These are phyloP conservation scores for Dunckerocampus dactyliophorus DNA, from an alignment of 2,113 vertebrate species.

Conservation along the genomic window DNA sequence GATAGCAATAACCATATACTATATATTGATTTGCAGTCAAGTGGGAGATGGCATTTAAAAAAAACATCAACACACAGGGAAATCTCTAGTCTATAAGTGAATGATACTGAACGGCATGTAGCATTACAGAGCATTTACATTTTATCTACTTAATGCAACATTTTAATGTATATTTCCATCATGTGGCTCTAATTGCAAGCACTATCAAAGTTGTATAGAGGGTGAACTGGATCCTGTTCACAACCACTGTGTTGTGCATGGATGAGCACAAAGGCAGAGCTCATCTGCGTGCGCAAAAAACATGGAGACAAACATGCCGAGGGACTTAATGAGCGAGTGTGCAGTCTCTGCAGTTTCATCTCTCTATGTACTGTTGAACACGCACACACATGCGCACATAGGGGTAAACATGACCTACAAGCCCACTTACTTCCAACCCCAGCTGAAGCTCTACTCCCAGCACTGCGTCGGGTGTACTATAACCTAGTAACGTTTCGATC, in stretches of 20 bases:
- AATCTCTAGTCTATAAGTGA: constrained; percentile 1
- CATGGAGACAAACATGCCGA: constrained; percentile 30
- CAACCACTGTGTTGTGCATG: constrained; percentile 20
- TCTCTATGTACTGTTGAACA: neutral
- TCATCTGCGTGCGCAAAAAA: constrained; percentile 39
- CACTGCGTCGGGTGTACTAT: constrained; percentile 18
- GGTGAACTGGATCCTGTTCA: constrained; percentile 20
- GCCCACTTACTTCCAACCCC: constrained; percentile 58
- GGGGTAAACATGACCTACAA: constrained; percentile 63
- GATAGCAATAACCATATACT: constrained; percentile 16
- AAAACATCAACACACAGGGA: constrained; percentile 9
- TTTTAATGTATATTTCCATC: neutral
- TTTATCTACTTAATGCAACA: neutral
- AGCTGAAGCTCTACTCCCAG: constrained; percentile 37
- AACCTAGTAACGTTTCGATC: constrained; percentile 28
- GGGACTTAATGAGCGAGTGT: constrained; percentile 40
- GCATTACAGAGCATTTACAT: neutral
- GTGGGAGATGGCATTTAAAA: constrained; percentile 1
- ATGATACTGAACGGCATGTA: neutral
- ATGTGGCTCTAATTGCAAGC: constrained; percentile 16
- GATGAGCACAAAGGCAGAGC: constrained; percentile 30
- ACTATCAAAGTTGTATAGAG: constrained; percentile 19
- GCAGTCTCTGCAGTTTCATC: constrained; percentile 44
- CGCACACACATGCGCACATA: constrained; percentile 9
- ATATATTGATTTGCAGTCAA: constrained; percentile 7